Evolutionary conservation across 1,140 invertebrate genomes (phyloP).

Genomic region (Euglossa dilemma): DNA sequence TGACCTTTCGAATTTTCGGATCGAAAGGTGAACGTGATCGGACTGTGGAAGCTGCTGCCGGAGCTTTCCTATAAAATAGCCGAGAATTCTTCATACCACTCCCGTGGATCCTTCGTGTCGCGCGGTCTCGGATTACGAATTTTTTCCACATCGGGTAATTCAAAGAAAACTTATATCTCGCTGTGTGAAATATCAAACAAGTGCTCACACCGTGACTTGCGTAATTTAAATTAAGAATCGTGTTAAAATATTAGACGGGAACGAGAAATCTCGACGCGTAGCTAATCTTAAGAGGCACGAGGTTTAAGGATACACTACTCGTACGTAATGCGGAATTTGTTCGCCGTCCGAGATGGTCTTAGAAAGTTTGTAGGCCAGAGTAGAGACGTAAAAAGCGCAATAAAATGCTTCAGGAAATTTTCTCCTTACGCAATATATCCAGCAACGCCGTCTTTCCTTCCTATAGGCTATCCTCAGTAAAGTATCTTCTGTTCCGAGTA

Average conservation of each 20-base stretch:
- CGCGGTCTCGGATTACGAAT: no score
- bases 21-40: neutral
- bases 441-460: neutral
- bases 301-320: neutral
- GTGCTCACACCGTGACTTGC: no score
- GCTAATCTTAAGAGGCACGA: neutral
- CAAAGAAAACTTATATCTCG: no score
- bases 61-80: no score
- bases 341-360: accelerated
- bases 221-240: no score
- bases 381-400: neutral
- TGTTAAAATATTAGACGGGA: no score
- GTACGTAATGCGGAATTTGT: neutral
- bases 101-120: no score
- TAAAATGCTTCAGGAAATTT: neutral
- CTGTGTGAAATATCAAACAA: no score
- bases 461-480: neutral
- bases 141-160: no score
- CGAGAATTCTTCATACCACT: no score
- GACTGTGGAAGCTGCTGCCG: no score
- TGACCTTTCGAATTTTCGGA: neutral
- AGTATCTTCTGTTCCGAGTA: neutral
- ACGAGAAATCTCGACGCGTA: no score
- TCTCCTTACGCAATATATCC: neutral
- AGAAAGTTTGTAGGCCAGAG: neutral